Evolutionary conservation across 2,888 invertebrate genomes (phyloP), one percentile per base, ranked within the genome.

Genomic region (Drosophila lacicola): DNA sequence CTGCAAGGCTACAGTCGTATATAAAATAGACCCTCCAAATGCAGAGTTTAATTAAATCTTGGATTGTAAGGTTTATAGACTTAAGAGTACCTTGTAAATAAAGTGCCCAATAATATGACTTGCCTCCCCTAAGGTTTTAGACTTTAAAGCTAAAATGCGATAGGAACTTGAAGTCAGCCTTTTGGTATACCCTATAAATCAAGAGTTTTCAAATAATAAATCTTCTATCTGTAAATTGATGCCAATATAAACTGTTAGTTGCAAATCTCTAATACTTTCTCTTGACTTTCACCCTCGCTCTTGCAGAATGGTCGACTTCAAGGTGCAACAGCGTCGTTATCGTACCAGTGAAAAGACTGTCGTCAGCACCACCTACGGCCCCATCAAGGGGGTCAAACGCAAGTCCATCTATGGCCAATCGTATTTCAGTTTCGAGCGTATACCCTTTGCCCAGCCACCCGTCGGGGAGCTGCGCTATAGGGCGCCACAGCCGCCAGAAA

Each of bases 401-500:
- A 90, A 90, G 72, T 90, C 92, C 25, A 89, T 92, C 42, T 92
- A 91, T 62, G 91, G 92, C 10, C 89, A 91, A 58, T 73, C 90
- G 3, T 92, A 91, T 60, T 91, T 90, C 36, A 92, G 92, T 42
- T 92, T 92, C 67, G 92, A 92, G 77, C 88, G 85, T 37, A 91
- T 92, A 47, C 92, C 92, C 14, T 92, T 92, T 61, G 92, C 92
- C 14, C 90, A 91, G 66, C 92, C 92, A 14, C 92, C 92, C 0
- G 44, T 92, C 4, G 91, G 91, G 3, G 90, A 91, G 47, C 54
- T 92, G 41, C 89, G 92, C 37, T 91, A 89, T 47, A 92, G 86
- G 90, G 93, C 93, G 19, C 94, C 94, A 0, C 90, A 92, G 64
- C 92, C 93, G 2, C 91, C 92, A 21, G 88, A 90, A 42, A 80